Conservation (phyloP, 2,888 invertebrate genomes). For the Rhamphomyia laevipes region DNA sequence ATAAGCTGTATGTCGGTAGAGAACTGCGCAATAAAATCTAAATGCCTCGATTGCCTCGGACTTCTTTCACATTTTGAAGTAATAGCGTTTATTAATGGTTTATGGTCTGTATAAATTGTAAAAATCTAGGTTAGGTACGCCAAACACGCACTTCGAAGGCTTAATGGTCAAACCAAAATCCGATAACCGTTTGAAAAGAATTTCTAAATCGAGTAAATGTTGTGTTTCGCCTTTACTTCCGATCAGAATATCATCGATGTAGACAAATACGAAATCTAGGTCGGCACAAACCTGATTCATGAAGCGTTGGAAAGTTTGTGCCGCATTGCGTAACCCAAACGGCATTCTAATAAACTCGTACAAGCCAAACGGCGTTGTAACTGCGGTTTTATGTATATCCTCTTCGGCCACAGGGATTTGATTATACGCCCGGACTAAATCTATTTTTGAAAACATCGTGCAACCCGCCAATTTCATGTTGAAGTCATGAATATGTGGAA, state of each 20-base stretch:
- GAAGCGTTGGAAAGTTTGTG: too few species aligned
- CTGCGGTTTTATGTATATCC: slow-evolving; percentile 30
- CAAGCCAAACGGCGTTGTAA: slow-evolving; percentile 29
- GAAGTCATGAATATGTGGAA: slow-evolving; percentile 6
- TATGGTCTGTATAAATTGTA: slow-evolving; percentile 6
- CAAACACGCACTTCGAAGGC: slow-evolving; percentile 3
- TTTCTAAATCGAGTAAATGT: slow-evolving; percentile 15
- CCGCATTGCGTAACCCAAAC: slow-evolving; percentile 24
- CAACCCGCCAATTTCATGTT: slow-evolving; percentile 1
- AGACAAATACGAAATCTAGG: slow-evolving; percentile 16
- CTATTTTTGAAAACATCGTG: slow-evolving; percentile 5
- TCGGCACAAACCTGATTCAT: slow-evolving; percentile 22
- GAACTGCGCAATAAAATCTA: too few species aligned
- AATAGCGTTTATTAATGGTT: not conserved
- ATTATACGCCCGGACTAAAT: slow-evolving; percentile 6
- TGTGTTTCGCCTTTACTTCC: slow-evolving; percentile 15
- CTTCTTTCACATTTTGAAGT: too few species aligned
- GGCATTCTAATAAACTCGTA: slow-evolving; percentile 26
- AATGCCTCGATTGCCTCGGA: too few species aligned
- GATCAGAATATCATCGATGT: slow-evolving; percentile 23
- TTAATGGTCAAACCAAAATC: slow-evolving; percentile 18
- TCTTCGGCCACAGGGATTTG: too few species aligned
- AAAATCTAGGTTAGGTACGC: not conserved
- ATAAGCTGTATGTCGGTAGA: not conserved
- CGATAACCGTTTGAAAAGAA: slow-evolving; percentile 15